Base-by-base conservation (phyloP, 35 echinoderm and acorn worm species). In the Ophioderma brevispina region DNA sequence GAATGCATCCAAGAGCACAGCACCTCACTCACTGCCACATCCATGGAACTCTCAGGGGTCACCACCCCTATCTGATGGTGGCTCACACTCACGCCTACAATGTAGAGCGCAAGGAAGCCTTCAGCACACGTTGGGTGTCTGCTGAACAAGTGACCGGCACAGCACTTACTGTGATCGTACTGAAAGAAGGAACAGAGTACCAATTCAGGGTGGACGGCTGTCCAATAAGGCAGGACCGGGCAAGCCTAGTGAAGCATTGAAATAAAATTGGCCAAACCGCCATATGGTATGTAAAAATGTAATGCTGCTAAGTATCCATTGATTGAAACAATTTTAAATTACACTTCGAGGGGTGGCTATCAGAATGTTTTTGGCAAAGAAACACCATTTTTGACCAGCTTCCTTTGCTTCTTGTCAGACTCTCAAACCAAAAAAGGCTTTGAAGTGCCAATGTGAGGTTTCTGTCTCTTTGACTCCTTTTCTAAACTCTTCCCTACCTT, bases 41-140 rank as follows among this genome's bases (percentile, higher is more conserved):
- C 96, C 25, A 85, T 90, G 25, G 92, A 89, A 19, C 81, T 98
- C 11, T 83, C 94, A 25, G 94, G 96, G 96, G 55, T n/a, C 81
- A 35, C 49, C 81, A 40, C 96, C 96, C 1, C 39, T 76, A 33
- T 36, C 80, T 40, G 92, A 98, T 39, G 96, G 96, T 78, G 96
- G 96, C 38, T 90, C 90, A 39, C 85, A 38, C 86, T 98, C 87
- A 98, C 0, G 90, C 79, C 35, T 98, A 98, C 82, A 87, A 89
- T 55, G 56, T 98, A 35, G 96, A 98, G 78, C 90, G 88, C 82
- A 94, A 94, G 52, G 96, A 98, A 8, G 80, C 81, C 25, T 95
- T 87, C 84, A 92, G 84, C 70, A 40, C 87, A 19, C 87, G 93
- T 31, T 98, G 96, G 96, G 84, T 91, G 28, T 82, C 81, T 0